These are phyloP conservation scores for Azorinus chamasolen DNA, from an alignment of 2,888 invertebrate genomes.

Conservation along the genomic window DNA sequence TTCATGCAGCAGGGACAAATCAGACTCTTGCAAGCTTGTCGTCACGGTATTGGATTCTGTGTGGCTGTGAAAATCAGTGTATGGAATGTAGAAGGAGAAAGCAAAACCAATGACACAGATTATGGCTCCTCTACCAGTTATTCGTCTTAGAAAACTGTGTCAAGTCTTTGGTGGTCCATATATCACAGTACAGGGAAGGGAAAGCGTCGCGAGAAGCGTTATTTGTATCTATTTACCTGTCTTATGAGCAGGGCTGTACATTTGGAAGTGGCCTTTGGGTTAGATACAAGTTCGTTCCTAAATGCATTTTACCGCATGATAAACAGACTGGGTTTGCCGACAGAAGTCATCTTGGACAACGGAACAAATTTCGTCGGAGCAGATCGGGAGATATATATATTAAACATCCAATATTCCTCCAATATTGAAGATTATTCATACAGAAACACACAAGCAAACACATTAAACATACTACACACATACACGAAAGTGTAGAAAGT, in stretches of 20 bases:
- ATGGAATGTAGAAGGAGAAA: not conserved
- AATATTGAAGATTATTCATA: too few relatives aligned
- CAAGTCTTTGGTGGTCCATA: conserved; percentile 64
- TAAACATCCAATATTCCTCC: too few relatives aligned
- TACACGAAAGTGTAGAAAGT: too few relatives aligned
- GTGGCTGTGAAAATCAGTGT: conserved; percentile 2
- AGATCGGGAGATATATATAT: conserved; percentile 15
- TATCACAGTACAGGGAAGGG: conserved; percentile 56
- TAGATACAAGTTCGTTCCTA: conserved; percentile 55
- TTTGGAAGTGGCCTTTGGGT: conserved; percentile 40
- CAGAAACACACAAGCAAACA: too few relatives aligned
- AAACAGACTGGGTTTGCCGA: conserved; percentile 44
- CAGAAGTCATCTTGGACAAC: conserved; percentile 46
- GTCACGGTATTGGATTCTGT: conserved; percentile 4
- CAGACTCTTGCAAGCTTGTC: conserved; percentile 8
- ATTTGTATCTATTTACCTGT: conserved; percentile 62
- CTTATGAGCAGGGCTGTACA: conserved; percentile 58
- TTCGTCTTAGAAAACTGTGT: conserved; percentile 17
- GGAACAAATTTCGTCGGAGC: conserved; percentile 60
- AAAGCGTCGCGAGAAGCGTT: conserved; percentile 47
- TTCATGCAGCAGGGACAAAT: not conserved
- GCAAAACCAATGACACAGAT: not conserved
- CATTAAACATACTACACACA: too few relatives aligned
- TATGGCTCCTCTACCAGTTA: conserved; percentile 22
- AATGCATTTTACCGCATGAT: conserved; percentile 52